Conservation (phyloP, 2,888 invertebrate species). For the Orgyia antiqua region DNA sequence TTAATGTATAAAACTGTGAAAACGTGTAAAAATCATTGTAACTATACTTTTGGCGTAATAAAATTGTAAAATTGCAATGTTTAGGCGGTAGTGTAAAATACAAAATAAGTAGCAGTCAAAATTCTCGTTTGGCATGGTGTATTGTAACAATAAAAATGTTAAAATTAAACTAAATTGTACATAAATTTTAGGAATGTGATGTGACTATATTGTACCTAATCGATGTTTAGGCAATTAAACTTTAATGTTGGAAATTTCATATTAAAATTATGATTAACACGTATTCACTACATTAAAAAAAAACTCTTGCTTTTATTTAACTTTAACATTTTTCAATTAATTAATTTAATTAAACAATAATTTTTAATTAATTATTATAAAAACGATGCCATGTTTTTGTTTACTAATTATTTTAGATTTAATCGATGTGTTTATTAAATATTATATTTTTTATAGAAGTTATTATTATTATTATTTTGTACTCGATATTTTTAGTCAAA, state of each 20-base stretch:
- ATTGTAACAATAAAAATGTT: slow-evolving; percentile 43
- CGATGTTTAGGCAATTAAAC: slow-evolving; percentile 53
- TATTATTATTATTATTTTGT: slow-evolving; percentile 70
- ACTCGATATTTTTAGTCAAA: slow-evolving; percentile 58
- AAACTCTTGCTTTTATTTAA: slow-evolving; percentile 31
- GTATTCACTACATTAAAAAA: slow-evolving; percentile 50
- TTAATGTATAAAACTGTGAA: slow-evolving; percentile 37
- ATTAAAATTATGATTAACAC: slow-evolving; percentile 23
- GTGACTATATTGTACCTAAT: slow-evolving; percentile 67
- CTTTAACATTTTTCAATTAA: slow-evolving; percentile 18
- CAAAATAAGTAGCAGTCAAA: slow-evolving; percentile 65
- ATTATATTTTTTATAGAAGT: slow-evolving; percentile 75
- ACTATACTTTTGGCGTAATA: slow-evolving; percentile 56
- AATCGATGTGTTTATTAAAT: slow-evolving; percentile 68
- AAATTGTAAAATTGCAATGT: slow-evolving; percentile 61
- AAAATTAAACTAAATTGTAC: slow-evolving; percentile 47
- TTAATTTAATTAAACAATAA: too few relatives aligned
- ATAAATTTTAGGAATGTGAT: slow-evolving; percentile 67
- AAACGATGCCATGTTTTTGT: slow-evolving; percentile 71
- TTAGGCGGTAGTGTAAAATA: slow-evolving; percentile 53
- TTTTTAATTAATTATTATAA: slow-evolving; percentile 37
- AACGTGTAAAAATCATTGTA: slow-evolving; percentile 54
- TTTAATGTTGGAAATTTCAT: slow-evolving; percentile 33
- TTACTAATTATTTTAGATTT: slow-evolving; percentile 65
- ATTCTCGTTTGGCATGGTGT: slow-evolving; percentile 69